Evolutionary conservation across 2,113 vertebrate species (phyloP).

Genomic region (Scomber colias): DNA sequence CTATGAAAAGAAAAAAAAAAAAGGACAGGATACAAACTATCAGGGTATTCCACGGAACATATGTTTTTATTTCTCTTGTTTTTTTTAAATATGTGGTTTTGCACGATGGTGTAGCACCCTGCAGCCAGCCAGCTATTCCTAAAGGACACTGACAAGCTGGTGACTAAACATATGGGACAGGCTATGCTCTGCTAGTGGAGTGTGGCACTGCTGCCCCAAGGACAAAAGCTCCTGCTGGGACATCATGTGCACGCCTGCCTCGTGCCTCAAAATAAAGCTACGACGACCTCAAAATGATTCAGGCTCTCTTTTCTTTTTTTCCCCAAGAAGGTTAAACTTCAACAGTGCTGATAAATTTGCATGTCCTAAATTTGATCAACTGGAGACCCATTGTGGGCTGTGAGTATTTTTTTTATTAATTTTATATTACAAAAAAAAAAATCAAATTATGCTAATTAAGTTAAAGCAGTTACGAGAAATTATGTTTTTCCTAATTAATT

Average conservation of each 20-base stretch:
- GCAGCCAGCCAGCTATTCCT: slow-evolving; percentile 38
- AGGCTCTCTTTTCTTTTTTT: not conserved
- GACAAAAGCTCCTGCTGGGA: slow-evolving; percentile 57
- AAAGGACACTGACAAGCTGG: slow-evolving; percentile 56
- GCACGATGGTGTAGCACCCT: slow-evolving; percentile 3
- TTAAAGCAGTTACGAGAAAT: not conserved
- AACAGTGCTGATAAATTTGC: not conserved
- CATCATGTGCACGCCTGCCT: slow-evolving; percentile 31
- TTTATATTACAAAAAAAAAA: too few relatives aligned
- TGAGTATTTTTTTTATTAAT: too few relatives aligned
- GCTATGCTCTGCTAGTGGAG: slow-evolving; percentile 41
- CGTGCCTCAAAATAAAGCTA: slow-evolving; percentile 30
- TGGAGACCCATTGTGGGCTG: not conserved
- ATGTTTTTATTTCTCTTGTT: slow-evolving; percentile 9
- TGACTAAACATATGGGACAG: slow-evolving; percentile 67
- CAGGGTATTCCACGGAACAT: not conserved
- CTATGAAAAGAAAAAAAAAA: not conserved
- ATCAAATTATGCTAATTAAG: not conserved
- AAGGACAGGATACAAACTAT: not conserved
- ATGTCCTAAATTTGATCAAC: not conserved
- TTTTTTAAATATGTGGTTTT: not conserved
- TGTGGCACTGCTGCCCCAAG: slow-evolving; percentile 49
- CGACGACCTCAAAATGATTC: slow-evolving; percentile 30
- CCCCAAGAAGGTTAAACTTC: not conserved
- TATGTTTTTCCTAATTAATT: too few relatives aligned